Percentiles rank a stretch among this genome's conserved stretches.
phyloP scores from a whole-genome alignment of 2,113 vertebrate species.

The Xenopus laevis region DNA sequence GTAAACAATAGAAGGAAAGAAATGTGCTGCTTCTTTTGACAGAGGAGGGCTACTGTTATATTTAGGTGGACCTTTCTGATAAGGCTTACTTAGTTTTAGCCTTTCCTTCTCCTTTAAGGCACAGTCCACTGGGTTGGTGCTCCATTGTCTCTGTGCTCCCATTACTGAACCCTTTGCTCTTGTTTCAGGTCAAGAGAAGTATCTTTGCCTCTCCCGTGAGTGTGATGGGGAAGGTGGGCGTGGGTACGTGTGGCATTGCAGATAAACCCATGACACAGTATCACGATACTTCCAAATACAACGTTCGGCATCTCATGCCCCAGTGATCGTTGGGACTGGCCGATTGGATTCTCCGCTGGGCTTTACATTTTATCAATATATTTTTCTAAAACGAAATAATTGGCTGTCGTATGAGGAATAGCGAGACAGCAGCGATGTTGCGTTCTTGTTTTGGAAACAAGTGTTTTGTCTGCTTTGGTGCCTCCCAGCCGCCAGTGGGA shows the following conservation, averaged over 20 bases:
- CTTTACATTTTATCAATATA: slow-evolving; percentile 76
- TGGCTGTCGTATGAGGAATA: slow-evolving; percentile 68
- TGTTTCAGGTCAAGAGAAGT: slow-evolving; percentile 89
- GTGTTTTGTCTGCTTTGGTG: no score
- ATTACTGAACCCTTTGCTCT: slow-evolving; percentile 19
- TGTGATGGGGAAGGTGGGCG: slow-evolving; percentile 94
- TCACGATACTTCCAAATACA: slow-evolving; percentile 97
- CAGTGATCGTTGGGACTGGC: slow-evolving; percentile 72
- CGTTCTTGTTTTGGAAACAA: not conserved
- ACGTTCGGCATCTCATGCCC: slow-evolving; percentile 97
- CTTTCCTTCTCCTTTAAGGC: no score
- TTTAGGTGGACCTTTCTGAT: no score
- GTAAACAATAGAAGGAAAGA: no score
- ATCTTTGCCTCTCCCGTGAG: slow-evolving; percentile 98
- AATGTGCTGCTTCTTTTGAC: no score
- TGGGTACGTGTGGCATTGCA: slow-evolving; percentile 96
- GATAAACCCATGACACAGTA: slow-evolving; percentile 98
- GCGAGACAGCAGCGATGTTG: slow-evolving; percentile 40
- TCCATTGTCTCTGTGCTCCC: no score
- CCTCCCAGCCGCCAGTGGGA: no score
- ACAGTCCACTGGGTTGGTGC: no score
- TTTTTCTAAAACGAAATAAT: slow-evolving; percentile 85
- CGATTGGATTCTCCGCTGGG: slow-evolving; percentile 52
- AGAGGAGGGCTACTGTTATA: no score
- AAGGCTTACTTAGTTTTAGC: no score